A percentile compares a stretch with the other conserved stretches of the same genome.
Conservation (phyloP, 2,888 invertebrate genomes). For the Oegoconia quadripuncta region DNA sequence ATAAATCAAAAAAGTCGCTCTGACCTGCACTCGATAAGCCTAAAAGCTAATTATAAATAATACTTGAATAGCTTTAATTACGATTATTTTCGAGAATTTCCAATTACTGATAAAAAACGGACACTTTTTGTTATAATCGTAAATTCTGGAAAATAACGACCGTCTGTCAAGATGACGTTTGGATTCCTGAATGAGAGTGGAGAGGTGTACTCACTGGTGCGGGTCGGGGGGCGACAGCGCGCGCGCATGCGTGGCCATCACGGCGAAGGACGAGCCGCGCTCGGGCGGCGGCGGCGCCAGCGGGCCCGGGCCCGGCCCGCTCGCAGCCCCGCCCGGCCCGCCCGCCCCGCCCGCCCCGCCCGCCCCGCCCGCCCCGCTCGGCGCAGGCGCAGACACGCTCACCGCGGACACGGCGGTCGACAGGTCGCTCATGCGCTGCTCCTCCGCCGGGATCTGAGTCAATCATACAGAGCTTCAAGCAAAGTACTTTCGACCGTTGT, state of each 20-base stretch:
- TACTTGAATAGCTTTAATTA: no score
- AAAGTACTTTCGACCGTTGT: no score
- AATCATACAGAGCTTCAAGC: no score
- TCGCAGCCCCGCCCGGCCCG: conserved; percentile 15
- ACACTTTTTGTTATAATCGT: no score
- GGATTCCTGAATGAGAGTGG: background rate
- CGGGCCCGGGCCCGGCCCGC: conserved; percentile 6
- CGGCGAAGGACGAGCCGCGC: conserved; percentile 92
- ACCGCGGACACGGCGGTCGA: conserved; percentile 24
- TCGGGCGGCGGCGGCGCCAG: conserved; percentile 88
- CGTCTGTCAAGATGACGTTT: no score
- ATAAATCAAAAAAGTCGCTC: no score
- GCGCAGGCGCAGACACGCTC: conserved; percentile 23
- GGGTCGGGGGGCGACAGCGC: conserved; percentile 46
- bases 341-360: conserved; percentile 1
- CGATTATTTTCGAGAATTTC: no score
- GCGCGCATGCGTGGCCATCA: conserved; percentile 84
- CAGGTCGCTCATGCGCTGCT: conserved; percentile 32
- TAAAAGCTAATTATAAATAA: no score
- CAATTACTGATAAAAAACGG: no score
- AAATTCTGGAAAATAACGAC: no score
- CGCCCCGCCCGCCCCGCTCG: background rate
- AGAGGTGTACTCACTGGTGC: conserved; percentile 16
- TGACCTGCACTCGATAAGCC: no score
- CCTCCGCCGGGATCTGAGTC: conserved; percentile 32